Evolutionary conservation across 2,113 vertebrate genomes (phyloP).

Genomic region (Numida meleagris): DNA sequence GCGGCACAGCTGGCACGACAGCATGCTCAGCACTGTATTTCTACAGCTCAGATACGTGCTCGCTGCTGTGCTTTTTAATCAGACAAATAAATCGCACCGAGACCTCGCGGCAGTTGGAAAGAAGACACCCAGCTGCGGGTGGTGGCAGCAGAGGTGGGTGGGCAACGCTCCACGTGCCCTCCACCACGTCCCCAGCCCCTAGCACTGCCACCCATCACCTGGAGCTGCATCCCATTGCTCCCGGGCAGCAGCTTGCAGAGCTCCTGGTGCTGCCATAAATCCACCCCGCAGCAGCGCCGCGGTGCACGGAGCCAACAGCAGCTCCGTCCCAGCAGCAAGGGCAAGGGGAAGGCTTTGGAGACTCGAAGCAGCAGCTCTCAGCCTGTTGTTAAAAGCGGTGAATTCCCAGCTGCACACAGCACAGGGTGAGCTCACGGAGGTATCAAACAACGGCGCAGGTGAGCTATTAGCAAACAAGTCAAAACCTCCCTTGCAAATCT

Average conservation of each 20-base stretch:
- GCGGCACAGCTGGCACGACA: background rate
- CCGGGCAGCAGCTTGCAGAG: background rate
- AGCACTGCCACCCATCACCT: background rate
- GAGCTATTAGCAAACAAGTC: background rate
- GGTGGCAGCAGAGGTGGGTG: background rate
- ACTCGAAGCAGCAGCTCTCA: background rate
- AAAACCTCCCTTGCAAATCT: background rate
- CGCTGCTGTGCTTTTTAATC: background rate
- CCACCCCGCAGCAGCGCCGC: background rate
- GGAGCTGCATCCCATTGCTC: background rate
- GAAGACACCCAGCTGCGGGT: background rate
- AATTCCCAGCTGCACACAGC: background rate
- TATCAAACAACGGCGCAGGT: background rate
- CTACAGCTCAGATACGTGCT: background rate
- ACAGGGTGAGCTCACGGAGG: background rate
- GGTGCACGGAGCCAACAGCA: background rate
- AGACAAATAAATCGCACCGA: background rate
- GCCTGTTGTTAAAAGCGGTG: rapidly evolving
- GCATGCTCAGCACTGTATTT: background rate
- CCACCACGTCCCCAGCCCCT: background rate
- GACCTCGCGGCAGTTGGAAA: background rate
- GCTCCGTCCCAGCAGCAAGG: background rate
- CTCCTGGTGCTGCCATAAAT: background rate
- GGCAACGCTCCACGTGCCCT: background rate
- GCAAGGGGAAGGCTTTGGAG: background rate